phyloP scores from a whole-genome alignment of 2,113 vertebrate genomes.

The Rousettus leschenaultii region DNA sequence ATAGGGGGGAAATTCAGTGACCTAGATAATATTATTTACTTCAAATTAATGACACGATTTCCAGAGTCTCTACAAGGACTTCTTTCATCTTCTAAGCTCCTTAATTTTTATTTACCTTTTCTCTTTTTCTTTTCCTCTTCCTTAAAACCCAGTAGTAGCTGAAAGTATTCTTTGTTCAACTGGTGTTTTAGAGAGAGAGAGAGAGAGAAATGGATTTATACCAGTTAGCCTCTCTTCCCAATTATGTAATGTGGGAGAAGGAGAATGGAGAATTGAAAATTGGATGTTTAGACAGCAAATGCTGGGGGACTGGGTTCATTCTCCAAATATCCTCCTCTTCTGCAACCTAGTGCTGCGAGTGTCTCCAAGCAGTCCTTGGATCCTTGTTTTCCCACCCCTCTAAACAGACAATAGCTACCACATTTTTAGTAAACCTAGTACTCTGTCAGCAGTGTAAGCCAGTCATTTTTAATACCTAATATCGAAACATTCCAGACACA shows the following conservation, averaged over 20 bases:
- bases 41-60: background rate
- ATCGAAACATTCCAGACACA: background rate
- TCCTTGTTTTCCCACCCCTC: background rate
- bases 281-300: background rate
- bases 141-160: background rate
- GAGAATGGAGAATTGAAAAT: background rate
- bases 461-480: background rate
- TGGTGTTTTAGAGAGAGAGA: background rate
- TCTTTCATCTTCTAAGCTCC: background rate
- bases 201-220: background rate
- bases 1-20: background rate
- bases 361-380: background rate
- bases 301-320: background rate
- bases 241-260: background rate
- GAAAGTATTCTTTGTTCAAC: background rate
- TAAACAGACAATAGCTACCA: background rate
- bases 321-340: background rate
- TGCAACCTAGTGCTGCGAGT: background rate
- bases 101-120: background rate
- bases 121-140: background rate
- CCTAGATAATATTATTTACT: background rate
- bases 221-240: background rate
- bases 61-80: background rate
- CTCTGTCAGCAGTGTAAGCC: background rate
- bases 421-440: background rate